phyloP scores from a whole-genome alignment of 37 sponge, comb jelly and placozoan genomes.

The Geodia barretti region DNA sequence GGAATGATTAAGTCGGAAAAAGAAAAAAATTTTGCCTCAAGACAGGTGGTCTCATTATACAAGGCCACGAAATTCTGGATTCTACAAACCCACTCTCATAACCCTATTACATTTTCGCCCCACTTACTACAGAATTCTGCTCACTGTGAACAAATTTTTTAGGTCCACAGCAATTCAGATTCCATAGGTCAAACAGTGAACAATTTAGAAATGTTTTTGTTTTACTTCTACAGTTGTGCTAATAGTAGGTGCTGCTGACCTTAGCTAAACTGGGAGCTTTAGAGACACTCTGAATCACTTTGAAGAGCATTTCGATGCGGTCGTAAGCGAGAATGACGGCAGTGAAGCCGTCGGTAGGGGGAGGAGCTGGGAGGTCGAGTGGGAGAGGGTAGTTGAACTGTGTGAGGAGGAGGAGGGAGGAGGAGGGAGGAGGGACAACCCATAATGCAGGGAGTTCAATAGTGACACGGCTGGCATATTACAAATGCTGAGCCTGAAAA shows the following conservation, averaged over 20 bases:
- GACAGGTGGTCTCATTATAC: too few relatives aligned
- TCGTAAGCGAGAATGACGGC: constrained; percentile 63
- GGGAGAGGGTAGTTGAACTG: constrained; percentile 10
- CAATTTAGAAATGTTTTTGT: not conserved
- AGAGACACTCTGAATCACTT: constrained; percentile 44
- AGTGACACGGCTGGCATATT: too few relatives aligned
- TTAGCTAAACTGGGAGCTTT: constrained; percentile 60
- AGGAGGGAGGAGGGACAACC: not conserved
- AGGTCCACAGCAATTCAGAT: not conserved
- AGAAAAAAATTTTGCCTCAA: too few relatives aligned
- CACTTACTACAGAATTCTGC: too few relatives aligned
- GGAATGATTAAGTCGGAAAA: not conserved
- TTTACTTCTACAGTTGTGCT: not conserved
- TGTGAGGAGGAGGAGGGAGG: not conserved
- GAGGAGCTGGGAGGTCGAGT: constrained; percentile 9
- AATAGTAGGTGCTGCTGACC: constrained; percentile 26
- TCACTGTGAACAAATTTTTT: too few relatives aligned
- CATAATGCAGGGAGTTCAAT: not conserved
- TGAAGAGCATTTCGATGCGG: constrained; percentile 45
- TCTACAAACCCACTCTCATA: too few relatives aligned
- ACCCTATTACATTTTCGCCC: too few relatives aligned
- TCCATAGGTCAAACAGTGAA: not conserved
- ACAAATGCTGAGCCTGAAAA: too few relatives aligned
- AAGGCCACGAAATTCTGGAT: too few relatives aligned
- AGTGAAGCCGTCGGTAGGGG: constrained; percentile 53